Percentiles rank a stretch among this genome's conserved stretches.
phyloP scores from a whole-genome alignment of 92 coral and sea anemone species.

The Ricordea florida region DNA sequence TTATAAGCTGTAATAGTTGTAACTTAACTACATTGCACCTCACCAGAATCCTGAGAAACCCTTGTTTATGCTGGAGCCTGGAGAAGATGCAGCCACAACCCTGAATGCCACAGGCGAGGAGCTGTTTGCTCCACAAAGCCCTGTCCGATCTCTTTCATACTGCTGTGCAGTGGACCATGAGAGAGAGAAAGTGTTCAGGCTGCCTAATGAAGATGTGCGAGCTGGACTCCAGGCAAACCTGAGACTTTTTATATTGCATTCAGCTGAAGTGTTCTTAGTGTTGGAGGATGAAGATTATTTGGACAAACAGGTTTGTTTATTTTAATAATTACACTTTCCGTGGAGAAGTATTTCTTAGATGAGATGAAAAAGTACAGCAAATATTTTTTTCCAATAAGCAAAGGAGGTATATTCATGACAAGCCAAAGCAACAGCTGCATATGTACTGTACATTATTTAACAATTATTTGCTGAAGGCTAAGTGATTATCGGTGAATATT shows the following conservation, averaged over 20 bases:
- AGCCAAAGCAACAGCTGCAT: no score
- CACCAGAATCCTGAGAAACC: slow-evolving; percentile 78
- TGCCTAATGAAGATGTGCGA: slow-evolving; percentile 88
- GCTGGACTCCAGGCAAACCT: slow-evolving; percentile 97
- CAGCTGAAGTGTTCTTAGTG: slow-evolving; percentile 87
- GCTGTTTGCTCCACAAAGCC: slow-evolving; percentile 64
- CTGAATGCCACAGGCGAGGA: slow-evolving; percentile 42
- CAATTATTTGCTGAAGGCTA: no score
- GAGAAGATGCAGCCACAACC: background rate
- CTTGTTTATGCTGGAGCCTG: slow-evolving; percentile 85
- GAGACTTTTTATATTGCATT: slow-evolving; percentile 79
- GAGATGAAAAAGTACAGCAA: no score
- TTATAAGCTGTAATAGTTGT: no score
- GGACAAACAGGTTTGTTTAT: slow-evolving; percentile 76
- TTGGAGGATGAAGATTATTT: slow-evolving; percentile 59
- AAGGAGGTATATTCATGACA: no score
- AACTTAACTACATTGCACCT: background rate
- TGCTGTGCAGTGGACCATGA: slow-evolving; percentile 56
- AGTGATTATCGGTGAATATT: no score
- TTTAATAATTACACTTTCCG: no score
- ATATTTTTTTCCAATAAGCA: no score
- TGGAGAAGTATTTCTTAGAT: no score
- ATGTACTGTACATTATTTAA: no score
- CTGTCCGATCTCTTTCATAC: slow-evolving; percentile 79
- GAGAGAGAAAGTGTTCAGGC: slow-evolving; percentile 32